Conservation (phyloP, 2,888 invertebrate species). For the Cheilosia grossa region DNA sequence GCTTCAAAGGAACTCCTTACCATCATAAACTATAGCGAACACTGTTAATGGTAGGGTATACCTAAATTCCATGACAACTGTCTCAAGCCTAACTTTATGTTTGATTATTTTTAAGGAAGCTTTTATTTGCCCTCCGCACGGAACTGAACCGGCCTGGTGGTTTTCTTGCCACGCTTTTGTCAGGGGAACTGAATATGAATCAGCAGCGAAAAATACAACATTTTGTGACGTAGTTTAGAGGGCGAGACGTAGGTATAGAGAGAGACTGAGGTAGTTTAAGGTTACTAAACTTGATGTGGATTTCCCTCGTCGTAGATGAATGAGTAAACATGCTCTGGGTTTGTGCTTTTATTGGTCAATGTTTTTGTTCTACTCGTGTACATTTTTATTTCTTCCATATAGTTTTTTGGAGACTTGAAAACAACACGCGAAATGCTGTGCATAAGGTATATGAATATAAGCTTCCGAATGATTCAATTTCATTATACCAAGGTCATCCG, state of each 20-base stretch:
- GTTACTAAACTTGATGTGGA: conserved; percentile 29
- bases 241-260: background rate
- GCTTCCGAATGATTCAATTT: too few relatives aligned
- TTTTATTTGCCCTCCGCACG: background rate
- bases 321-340: conserved; percentile 25
- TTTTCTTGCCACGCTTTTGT: background rate
- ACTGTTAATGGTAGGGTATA: too few relatives aligned
- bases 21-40: too few relatives aligned
- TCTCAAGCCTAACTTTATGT: background rate
- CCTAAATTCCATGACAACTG: too few relatives aligned
- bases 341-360: conserved; percentile 48
- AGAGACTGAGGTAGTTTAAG: background rate
- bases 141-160: background rate
- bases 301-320: conserved; percentile 40
- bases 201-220: conserved; percentile 18
- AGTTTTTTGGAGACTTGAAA: background rate
- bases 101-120: conserved; percentile 1
- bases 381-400: too few relatives aligned
- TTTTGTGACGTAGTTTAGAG: conserved; percentile 38
- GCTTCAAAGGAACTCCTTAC: too few relatives aligned
- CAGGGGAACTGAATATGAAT: conserved; percentile 12
- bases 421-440: too few relatives aligned
- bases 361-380: background rate
- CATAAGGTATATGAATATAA: background rate
- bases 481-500: background rate